These are phyloP conservation scores for Hylomyscus alleni DNA, from an alignment of 2,797 vertebrate genomes.

Conservation along the genomic window DNA sequence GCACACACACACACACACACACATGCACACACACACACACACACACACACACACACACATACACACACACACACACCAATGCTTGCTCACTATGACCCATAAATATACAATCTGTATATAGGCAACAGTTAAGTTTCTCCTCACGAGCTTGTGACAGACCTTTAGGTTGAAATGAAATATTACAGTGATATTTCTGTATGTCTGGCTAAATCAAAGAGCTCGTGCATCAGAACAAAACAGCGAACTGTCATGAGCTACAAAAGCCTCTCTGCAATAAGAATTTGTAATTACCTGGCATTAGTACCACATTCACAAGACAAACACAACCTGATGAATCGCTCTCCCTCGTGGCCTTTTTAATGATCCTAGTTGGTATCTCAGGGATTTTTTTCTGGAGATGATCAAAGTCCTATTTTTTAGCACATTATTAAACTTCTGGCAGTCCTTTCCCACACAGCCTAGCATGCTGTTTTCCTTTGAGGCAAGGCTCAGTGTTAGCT, in stretches of 20 bases:
- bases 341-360: not conserved
- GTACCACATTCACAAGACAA: slow-evolving; percentile 13
- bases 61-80: not conserved
- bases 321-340: not conserved
- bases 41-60: not conserved
- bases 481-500: not conserved
- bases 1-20: not conserved
- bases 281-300: slow-evolving; percentile 20
- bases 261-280: not conserved
- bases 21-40: not conserved
- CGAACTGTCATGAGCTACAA: not conserved
- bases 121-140: not conserved
- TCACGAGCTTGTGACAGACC: not conserved
- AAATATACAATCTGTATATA: not conserved
- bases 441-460: not conserved
- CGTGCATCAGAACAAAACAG: not conserved
- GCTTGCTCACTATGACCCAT: not conserved
- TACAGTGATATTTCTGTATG: not conserved
- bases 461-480: not conserved
- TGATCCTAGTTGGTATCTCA: not conserved
- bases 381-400: not conserved
- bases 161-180: not conserved
- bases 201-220: not conserved
- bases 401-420: not conserved
- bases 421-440: not conserved